Percentiles rank a stretch among this genome's conserved stretches.
phyloP scores from a whole-genome alignment of 2,888 invertebrate species.

The Patella depressa region DNA sequence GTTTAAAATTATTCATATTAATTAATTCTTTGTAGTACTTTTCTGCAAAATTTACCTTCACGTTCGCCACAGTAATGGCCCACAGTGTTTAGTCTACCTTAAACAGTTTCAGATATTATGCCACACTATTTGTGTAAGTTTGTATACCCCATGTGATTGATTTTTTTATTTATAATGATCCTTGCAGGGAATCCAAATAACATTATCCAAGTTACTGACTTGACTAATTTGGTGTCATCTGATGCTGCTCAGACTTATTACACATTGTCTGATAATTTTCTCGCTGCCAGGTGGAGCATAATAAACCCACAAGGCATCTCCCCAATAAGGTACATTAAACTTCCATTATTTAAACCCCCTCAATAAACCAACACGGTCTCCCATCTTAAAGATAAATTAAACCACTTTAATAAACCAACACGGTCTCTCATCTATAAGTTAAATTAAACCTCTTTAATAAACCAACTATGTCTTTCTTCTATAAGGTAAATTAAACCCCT shows the following conservation, averaged over 20 bases:
- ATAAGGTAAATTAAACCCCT: no score
- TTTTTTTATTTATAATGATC: background rate
- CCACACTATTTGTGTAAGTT: no score
- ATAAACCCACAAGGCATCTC: slow-evolving; percentile 19
- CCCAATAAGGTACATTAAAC: slow-evolving; percentile 16
- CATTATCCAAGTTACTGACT: background rate
- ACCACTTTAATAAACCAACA: no score
- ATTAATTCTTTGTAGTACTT: background rate
- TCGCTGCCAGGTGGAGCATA: slow-evolving; percentile 30
- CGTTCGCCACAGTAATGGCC: no score
- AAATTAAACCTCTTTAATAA: no score
- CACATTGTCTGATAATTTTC: slow-evolving; percentile 20
- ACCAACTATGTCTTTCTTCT: no score
- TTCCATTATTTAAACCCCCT: no score
- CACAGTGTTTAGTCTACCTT: background rate
- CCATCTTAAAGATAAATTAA: no score
- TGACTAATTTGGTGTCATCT: background rate
- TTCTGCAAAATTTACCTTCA: background rate
- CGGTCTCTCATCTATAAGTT: no score
- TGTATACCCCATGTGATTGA: background rate
- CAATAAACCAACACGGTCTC: no score
- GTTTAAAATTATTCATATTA: background rate
- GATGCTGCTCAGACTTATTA: slow-evolving; percentile 2
- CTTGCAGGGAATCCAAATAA: background rate
- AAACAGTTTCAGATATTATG: no score